These are phyloP conservation scores for Gallinago media DNA, from an alignment of 2,113 vertebrate species.

Conservation along the genomic window DNA sequence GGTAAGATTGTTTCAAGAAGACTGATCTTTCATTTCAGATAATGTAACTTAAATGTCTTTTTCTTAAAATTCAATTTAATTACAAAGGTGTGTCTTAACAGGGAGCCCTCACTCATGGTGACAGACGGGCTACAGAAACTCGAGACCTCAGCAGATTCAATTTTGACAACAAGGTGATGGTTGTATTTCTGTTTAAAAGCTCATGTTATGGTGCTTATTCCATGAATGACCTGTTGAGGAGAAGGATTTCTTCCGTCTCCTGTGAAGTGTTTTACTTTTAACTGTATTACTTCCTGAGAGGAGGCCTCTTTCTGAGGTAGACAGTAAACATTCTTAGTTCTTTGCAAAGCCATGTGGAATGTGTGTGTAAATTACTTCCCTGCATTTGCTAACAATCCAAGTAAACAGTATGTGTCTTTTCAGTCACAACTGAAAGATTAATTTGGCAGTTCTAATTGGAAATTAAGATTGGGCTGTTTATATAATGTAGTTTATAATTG, in stretches of 20 bases:
- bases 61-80: not conserved
- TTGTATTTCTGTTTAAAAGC: not conserved
- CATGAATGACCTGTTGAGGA: not conserved
- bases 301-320: not conserved
- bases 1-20: slow-evolving; percentile 77
- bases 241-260: not conserved
- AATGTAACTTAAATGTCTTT: not conserved
- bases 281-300: not conserved
- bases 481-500: not conserved
- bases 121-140: slow-evolving; percentile 96
- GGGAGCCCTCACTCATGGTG: slow-evolving; percentile 97
- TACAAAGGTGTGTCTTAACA: slow-evolving; percentile 60
- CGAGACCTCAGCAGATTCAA: slow-evolving; percentile 98
- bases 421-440: not conserved
- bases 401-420: not conserved
- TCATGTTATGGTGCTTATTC: not conserved
- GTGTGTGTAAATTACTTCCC: not conserved
- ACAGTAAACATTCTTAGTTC: not conserved
- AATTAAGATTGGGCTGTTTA: not conserved
- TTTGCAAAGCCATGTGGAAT: not conserved
- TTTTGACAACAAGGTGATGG: slow-evolving; percentile 95
- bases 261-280: not conserved
- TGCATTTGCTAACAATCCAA: not conserved
- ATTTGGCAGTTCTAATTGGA: not conserved
- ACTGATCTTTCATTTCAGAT: not conserved